phyloP scores from a whole-genome alignment of 2,797 vertebrate genomes.

The Typhlichthys eigenmanni region DNA sequence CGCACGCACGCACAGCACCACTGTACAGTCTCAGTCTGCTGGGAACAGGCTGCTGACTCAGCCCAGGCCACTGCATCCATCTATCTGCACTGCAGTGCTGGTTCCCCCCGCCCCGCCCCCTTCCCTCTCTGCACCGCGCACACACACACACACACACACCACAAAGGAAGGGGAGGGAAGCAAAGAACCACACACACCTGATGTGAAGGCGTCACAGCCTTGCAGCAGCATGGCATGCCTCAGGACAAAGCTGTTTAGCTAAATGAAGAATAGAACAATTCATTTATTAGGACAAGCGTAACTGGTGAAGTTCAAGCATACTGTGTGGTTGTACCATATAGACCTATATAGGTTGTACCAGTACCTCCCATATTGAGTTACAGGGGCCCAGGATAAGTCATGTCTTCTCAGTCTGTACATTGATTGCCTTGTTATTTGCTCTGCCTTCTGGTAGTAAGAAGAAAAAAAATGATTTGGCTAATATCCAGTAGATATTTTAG shows the following conservation, averaged over 20 bases:
- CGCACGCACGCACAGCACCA: conserved; percentile 40
- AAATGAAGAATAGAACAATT: not conserved
- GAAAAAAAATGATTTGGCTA: too few relatives aligned
- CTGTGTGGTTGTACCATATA: not conserved
- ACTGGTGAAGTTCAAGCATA: not conserved
- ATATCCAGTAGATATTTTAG: not conserved
- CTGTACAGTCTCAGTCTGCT: conserved; percentile 66
- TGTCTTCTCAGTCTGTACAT: not conserved
- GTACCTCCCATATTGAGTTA: not conserved
- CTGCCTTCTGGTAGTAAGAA: not conserved
- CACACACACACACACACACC: conserved; percentile 6
- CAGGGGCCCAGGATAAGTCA: not conserved
- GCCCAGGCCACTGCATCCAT: conserved; percentile 77
- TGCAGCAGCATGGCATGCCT: conserved; percentile 54
- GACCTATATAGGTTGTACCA: too few relatives aligned
- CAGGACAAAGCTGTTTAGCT: not conserved
- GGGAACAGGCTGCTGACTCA: conserved; percentile 79
- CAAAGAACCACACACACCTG: conserved; percentile 26
- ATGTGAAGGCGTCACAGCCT: conserved; percentile 37
- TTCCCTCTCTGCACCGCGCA: conserved; percentile 27
- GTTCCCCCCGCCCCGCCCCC: conserved; percentile 37
- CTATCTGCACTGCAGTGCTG: conserved; percentile 81
- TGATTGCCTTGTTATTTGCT: not conserved
- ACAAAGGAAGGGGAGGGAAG: not conserved
- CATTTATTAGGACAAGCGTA: not conserved